phyloP scores from a whole-genome alignment of 2,797 vertebrate genomes.

The Rhodeus uyekii region DNA sequence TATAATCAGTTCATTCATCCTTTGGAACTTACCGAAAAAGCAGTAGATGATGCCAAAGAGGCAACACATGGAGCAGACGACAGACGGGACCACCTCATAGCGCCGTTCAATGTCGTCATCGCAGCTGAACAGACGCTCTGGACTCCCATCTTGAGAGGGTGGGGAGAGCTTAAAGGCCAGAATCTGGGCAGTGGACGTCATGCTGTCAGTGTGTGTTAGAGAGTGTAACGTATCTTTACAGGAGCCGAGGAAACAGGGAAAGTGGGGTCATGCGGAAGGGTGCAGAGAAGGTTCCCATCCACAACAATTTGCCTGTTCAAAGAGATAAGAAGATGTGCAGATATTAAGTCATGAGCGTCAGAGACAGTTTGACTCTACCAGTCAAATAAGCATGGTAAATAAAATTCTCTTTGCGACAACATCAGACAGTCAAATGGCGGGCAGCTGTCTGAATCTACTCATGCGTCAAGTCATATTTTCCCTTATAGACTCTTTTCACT shows the following conservation, averaged over 20 bases:
- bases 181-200: slow-evolving; percentile 82
- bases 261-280: slow-evolving; percentile 48
- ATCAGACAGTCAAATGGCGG: neutral
- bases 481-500: neutral
- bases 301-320: slow-evolving; percentile 63
- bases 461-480: slow-evolving; percentile 3
- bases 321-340: slow-evolving; percentile 10
- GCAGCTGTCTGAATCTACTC: neutral
- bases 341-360: neutral
- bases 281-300: slow-evolving; percentile 71
- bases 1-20: neutral
- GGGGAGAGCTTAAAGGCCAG: slow-evolving; percentile 80
- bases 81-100: slow-evolving; percentile 95
- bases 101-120: slow-evolving; percentile 91
- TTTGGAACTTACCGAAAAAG: slow-evolving; percentile 90
- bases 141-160: slow-evolving; percentile 76
- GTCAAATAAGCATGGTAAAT: neutral
- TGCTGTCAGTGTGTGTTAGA: slow-evolving; percentile 66
- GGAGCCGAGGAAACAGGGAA: slow-evolving; percentile 56
- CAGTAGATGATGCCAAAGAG: slow-evolving; percentile 99
- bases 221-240: neutral
- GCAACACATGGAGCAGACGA: slow-evolving; percentile 99
- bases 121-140: slow-evolving; percentile 83
- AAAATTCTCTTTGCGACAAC: slow-evolving; percentile 11
- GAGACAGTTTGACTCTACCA: neutral